Evolutionary conservation across 1,140 invertebrate species (phyloP).

Genomic region (Amphibalanus amphitrite): DNA sequence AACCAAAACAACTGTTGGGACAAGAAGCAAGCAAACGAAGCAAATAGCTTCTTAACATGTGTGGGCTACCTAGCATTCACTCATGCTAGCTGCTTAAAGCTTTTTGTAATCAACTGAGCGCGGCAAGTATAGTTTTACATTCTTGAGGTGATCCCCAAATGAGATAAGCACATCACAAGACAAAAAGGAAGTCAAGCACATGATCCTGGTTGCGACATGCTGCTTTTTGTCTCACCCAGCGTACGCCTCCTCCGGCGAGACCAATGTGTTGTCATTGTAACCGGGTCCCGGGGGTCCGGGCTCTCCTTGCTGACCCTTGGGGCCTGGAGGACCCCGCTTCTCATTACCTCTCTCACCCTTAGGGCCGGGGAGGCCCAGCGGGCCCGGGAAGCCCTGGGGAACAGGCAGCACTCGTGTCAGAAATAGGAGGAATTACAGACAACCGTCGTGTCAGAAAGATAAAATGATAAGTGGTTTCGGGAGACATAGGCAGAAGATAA

Average conservation of each 20-base stretch:
- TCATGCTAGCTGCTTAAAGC: too few relatives aligned
- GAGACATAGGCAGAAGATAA: too few relatives aligned
- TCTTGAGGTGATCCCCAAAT: too few relatives aligned
- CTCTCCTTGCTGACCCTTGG: conserved; percentile 5
- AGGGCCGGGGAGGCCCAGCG: background rate
- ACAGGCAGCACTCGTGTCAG: too few relatives aligned
- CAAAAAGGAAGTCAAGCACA: background rate
- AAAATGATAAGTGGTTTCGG: too few relatives aligned
- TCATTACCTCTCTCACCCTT: conserved; percentile 4
- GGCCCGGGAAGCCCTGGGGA: background rate
- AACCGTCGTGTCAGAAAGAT: too few relatives aligned
- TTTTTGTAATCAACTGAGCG: too few relatives aligned
- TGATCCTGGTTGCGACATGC: background rate
- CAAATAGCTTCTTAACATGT: background rate
- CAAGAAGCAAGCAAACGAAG: background rate
- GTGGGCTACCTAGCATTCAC: background rate
- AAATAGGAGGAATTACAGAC: too few relatives aligned
- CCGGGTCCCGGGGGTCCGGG: background rate
- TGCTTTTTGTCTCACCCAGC: background rate
- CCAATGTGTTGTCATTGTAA: background rate
- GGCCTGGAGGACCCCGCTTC: background rate
- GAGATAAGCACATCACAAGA: background rate
- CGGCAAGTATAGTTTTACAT: too few relatives aligned
- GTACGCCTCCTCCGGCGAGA: background rate
- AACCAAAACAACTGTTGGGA: too few relatives aligned